Conservation (phyloP, 2,113 vertebrate species). For the Orientallactaga bullata region DNA sequence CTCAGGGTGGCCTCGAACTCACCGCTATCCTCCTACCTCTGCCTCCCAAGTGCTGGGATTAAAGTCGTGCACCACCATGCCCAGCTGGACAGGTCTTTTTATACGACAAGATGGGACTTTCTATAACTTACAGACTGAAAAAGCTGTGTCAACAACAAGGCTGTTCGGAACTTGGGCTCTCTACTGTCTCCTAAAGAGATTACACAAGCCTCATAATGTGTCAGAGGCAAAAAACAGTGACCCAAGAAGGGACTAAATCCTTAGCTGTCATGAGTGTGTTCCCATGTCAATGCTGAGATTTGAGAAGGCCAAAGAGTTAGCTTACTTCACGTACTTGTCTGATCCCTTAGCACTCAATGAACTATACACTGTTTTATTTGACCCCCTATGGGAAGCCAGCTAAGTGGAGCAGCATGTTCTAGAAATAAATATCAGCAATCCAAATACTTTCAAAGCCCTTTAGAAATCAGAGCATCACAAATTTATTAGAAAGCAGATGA, state of each 20-base stretch:
- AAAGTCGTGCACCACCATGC: too few relatives aligned
- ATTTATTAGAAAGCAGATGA: constrained; percentile 67
- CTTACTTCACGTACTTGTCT: constrained; percentile 63
- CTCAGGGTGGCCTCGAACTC: too few relatives aligned
- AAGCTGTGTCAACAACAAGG: constrained; percentile 28
- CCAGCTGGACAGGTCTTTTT: too few relatives aligned
- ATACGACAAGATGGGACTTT: constrained; percentile 63
- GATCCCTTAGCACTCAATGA: constrained; percentile 61
- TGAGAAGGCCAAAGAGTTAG: constrained; percentile 68
- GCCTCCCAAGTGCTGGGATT: too few relatives aligned
- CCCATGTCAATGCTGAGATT: constrained; percentile 42
- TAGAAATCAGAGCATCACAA: constrained; percentile 69
- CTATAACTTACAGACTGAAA: constrained; percentile 57
- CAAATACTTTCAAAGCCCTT: constrained; percentile 59
- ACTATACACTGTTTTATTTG: constrained; percentile 75
- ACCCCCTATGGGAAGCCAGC: constrained; percentile 52
- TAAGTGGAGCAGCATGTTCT: constrained; percentile 49
- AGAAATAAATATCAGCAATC: constrained; percentile 64
- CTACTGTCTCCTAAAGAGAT: constrained; percentile 68
- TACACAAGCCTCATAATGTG: constrained; percentile 46
- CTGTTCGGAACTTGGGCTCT: constrained; percentile 60
- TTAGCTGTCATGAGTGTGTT: constrained; percentile 58
- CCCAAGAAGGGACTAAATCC: constrained; percentile 43
- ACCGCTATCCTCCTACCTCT: too few relatives aligned
- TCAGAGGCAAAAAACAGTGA: constrained; percentile 36